phyloP scores from a whole-genome alignment of 2,888 invertebrate genomes.

The Timandra comae region DNA sequence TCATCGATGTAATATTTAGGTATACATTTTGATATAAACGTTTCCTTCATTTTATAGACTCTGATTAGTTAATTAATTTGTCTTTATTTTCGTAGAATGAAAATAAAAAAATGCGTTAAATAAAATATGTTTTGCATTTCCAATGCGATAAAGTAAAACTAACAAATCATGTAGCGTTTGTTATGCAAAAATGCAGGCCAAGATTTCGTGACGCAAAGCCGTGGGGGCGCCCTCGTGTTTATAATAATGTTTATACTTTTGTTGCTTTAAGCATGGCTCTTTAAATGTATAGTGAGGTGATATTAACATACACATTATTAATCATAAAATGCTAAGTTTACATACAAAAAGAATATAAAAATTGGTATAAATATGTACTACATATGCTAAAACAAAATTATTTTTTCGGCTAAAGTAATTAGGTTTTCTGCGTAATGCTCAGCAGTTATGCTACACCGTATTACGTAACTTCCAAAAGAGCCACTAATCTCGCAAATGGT shows the following conservation, averaged over 20 bases:
- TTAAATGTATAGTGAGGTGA: conserved; percentile 40
- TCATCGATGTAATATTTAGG: conserved; percentile 45
- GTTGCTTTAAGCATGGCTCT: conserved; percentile 38
- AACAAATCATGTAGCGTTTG: conserved; percentile 60
- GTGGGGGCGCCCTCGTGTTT: conserved; percentile 55
- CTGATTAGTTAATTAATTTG: conserved; percentile 2
- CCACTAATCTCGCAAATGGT: conserved; percentile 61
- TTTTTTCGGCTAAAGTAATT: conserved; percentile 19
- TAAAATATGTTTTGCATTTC: background rate
- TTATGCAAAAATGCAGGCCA: conserved; percentile 69
- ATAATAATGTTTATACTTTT: conserved; percentile 62
- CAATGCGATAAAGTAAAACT: conserved; percentile 40
- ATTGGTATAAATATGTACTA: no score
- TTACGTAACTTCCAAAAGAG: conserved; percentile 53
- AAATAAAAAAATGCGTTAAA: conserved; percentile 1
- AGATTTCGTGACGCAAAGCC: conserved; percentile 65
- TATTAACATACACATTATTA: conserved; percentile 45
- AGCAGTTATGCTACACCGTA: conserved; percentile 34
- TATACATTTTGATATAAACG: conserved; percentile 19
- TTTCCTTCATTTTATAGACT: conserved; percentile 13
- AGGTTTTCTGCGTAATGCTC: conserved; percentile 26
- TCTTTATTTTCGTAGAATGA: background rate
- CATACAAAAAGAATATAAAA: no score
- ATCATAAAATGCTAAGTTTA: no score
- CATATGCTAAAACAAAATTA: conserved; percentile 26